A percentile compares a stretch with the other conserved stretches of the same genome.
Evolutionary conservation across 2,113 vertebrate genomes (phyloP).

Genomic region (Siniperca knerii): DNA sequence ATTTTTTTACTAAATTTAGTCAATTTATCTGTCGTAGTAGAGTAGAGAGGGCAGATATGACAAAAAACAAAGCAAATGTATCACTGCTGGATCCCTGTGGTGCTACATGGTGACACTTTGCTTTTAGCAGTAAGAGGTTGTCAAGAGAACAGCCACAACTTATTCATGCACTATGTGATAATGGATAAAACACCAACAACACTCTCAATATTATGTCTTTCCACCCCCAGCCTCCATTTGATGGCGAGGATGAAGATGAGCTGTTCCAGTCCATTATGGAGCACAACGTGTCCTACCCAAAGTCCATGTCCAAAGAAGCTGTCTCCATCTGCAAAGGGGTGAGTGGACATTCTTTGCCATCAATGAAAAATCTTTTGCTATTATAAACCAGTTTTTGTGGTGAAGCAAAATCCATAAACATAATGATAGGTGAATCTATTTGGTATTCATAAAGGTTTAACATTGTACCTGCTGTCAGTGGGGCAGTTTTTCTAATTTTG

Average conservation of each 20-base stretch:
- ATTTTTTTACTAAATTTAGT: background rate
- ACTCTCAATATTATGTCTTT: conserved; percentile 5
- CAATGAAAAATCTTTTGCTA: background rate
- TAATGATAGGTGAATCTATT: background rate
- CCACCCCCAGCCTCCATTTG: conserved; percentile 91
- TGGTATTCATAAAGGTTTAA: background rate
- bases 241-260: conserved; percentile 97
- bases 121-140: background rate
- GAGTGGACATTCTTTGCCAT: conserved; percentile 68
- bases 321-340: conserved; percentile 99
- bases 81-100: background rate
- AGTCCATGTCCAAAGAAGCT: conserved; percentile 96
- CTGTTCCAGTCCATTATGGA: conserved; percentile 99
- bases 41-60: background rate
- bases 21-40: background rate
- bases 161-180: background rate
- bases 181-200: background rate
- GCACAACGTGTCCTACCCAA: conserved; percentile 96
- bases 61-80: background rate
- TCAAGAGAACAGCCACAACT: background rate
- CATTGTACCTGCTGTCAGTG: background rate
- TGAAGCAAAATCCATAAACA: background rate
- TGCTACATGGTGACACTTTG: background rate
- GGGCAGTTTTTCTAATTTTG: background rate
- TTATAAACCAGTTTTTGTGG: background rate